These are phyloP conservation scores for Speoplatyrhinus poulsoni DNA, from an alignment of 2,113 vertebrate species.

Conservation along the genomic window DNA sequence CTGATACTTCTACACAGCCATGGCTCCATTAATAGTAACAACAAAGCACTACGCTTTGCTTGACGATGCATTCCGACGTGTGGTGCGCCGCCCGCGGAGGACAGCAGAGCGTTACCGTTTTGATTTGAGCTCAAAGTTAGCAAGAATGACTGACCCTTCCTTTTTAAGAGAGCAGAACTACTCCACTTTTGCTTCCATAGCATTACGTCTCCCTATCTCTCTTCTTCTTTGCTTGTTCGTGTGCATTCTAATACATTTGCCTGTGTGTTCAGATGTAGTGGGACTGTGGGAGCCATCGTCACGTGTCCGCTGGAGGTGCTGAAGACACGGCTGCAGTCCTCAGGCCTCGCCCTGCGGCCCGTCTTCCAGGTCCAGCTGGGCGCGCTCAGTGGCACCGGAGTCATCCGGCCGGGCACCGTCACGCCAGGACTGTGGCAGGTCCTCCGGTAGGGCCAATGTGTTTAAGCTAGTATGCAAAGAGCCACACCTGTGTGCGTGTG, in stretches of 20 bases:
- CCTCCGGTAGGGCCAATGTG: constrained; percentile 83
- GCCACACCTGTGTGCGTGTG: not conserved
- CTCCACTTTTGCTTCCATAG: no score
- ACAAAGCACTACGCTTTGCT: no score
- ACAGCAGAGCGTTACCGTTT: no score
- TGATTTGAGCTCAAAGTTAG: no score
- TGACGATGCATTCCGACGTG: no score
- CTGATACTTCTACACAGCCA: no score
- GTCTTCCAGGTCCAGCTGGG: constrained; percentile 93
- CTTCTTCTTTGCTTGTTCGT: not conserved
- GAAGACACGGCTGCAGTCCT: constrained; percentile 93
- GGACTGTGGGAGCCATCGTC: constrained; percentile 93
- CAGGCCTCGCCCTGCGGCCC: constrained; percentile 84
- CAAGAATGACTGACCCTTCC: no score
- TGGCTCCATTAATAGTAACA: no score
- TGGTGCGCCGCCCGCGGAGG: no score
- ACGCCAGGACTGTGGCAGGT: constrained; percentile 88
- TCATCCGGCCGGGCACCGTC: constrained; percentile 87
- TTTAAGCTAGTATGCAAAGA: not conserved
- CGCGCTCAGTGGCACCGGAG: constrained; percentile 85
- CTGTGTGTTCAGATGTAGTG: constrained; percentile 85
- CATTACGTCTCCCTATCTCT: no score
- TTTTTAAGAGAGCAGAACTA: no score
- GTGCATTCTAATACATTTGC: not conserved
- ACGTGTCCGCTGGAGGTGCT: constrained; percentile 95